Conservation (phyloP, 2,797 vertebrate species). For the Anguilla anguilla region DNA sequence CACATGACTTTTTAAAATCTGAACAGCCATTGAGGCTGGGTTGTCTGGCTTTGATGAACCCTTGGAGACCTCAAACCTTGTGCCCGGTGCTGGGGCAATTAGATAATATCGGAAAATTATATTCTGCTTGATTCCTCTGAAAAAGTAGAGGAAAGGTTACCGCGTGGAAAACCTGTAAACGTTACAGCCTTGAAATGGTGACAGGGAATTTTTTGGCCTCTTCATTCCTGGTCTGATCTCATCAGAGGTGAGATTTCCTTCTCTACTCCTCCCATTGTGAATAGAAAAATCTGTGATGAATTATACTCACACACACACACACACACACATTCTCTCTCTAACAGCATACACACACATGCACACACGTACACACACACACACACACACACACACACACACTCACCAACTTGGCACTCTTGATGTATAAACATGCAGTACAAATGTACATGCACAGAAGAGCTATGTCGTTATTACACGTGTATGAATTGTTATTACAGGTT, state of each 20-base stretch:
- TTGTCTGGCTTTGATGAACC: background rate
- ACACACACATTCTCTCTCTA: constrained; percentile 21
- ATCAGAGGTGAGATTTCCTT: constrained; percentile 28
- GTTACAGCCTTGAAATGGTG: constrained; percentile 46
- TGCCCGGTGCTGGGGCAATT: constrained; percentile 2
- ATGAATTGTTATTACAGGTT: background rate
- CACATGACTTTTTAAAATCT: background rate
- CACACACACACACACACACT: background rate
- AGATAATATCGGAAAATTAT: constrained; percentile 47
- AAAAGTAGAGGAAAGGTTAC: constrained; percentile 38
- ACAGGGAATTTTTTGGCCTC: constrained; percentile 47
- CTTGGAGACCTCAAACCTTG: background rate
- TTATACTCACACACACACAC: constrained; percentile 10
- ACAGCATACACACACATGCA: background rate
- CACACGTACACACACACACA: background rate
- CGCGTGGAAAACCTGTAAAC: constrained; percentile 53
- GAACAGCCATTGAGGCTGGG: background rate
- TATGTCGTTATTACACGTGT: background rate
- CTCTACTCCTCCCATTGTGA: background rate
- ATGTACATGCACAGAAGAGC: background rate
- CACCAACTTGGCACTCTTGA: background rate
- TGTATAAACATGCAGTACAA: background rate
- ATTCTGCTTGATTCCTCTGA: constrained; percentile 36
- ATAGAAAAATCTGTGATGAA: background rate
- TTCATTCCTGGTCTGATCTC: constrained; percentile 27